Evolutionary conservation across 1,140 invertebrate species (phyloP).

Genomic region (Steinernema khuongi): DNA sequence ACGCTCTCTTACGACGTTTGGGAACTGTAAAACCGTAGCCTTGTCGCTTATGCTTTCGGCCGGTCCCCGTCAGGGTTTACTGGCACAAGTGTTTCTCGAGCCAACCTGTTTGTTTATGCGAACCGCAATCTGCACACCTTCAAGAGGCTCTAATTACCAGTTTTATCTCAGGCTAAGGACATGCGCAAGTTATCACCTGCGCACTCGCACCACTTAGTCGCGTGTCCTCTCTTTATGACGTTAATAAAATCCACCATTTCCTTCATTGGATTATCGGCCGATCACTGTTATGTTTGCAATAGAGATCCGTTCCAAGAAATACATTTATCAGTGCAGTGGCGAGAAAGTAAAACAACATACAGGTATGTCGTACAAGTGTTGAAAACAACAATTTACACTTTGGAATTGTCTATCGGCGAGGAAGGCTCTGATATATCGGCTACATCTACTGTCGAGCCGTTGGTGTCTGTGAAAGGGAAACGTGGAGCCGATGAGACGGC

Average conservation of each 20-base stretch:
- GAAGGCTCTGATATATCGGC: neutral
- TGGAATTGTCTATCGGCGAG: neutral
- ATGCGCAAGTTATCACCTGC: neutral
- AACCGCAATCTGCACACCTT: too few relatives aligned
- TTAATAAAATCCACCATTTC: constrained; percentile 1
- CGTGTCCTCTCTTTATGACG: constrained; percentile 2
- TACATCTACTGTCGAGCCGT: neutral
- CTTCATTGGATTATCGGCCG: neutral
- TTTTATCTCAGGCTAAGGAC: neutral
- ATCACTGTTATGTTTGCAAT: too few relatives aligned
- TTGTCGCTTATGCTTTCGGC: neutral
- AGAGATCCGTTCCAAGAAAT: too few relatives aligned
- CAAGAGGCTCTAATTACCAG: constrained; percentile 9
- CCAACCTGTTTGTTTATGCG: too few relatives aligned
- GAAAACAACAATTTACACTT: neutral
- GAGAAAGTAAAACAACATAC: neutral
- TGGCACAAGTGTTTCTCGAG: too few relatives aligned
- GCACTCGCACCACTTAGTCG: neutral
- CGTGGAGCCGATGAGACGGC: neutral
- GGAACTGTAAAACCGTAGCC: neutral
- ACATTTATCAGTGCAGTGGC: too few relatives aligned
- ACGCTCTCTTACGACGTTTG: neutral
- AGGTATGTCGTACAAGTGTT: neutral
- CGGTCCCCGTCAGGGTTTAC: too few relatives aligned
- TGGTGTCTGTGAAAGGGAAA: neutral